A percentile compares a stretch with the other conserved stretches of the same genome.
Evolutionary conservation across 2,113 vertebrate genomes (phyloP).

Genomic region (Rallus limicola): DNA sequence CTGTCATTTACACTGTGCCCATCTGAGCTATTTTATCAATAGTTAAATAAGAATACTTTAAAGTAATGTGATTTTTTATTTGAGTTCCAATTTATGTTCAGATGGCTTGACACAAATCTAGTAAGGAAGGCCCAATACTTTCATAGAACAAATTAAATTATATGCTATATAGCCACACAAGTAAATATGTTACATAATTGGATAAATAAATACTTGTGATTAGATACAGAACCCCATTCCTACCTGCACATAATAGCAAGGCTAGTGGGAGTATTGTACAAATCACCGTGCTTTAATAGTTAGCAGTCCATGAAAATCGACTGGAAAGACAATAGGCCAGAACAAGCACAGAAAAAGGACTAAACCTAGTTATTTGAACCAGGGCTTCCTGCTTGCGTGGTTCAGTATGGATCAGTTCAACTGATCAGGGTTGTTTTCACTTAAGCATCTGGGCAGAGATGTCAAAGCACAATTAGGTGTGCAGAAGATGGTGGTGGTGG

Average conservation of each 20-base stretch:
- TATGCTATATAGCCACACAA: constrained; percentile 37
- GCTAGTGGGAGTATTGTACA: constrained; percentile 5
- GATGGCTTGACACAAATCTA: constrained; percentile 53
- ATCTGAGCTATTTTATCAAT: constrained; percentile 63
- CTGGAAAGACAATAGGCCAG: constrained; percentile 9
- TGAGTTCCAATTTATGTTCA: constrained; percentile 53
- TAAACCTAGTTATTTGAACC: neutral
- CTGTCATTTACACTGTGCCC: constrained; percentile 54
- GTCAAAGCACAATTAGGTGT: neutral
- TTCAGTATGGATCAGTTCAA: neutral
- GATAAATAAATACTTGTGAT: constrained; percentile 57
- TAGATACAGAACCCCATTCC: constrained; percentile 31
- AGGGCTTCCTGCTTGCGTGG: neutral
- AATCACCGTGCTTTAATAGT: constrained; percentile 26
- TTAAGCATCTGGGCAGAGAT: constrained; percentile 7
- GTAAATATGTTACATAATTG: constrained; percentile 50
- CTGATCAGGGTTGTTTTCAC: constrained; percentile 27
- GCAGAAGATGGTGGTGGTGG: neutral
- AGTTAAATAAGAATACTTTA: constrained; percentile 68
- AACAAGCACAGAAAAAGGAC: neutral
- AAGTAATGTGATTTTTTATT: constrained; percentile 59
- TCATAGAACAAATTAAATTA: constrained; percentile 51
- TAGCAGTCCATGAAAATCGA: constrained; percentile 31
- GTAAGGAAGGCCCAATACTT: constrained; percentile 32
- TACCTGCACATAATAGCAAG: neutral